Evolutionary conservation across 1,140 invertebrate genomes (phyloP).

Genomic region (Muscidifurax raptorellus): DNA sequence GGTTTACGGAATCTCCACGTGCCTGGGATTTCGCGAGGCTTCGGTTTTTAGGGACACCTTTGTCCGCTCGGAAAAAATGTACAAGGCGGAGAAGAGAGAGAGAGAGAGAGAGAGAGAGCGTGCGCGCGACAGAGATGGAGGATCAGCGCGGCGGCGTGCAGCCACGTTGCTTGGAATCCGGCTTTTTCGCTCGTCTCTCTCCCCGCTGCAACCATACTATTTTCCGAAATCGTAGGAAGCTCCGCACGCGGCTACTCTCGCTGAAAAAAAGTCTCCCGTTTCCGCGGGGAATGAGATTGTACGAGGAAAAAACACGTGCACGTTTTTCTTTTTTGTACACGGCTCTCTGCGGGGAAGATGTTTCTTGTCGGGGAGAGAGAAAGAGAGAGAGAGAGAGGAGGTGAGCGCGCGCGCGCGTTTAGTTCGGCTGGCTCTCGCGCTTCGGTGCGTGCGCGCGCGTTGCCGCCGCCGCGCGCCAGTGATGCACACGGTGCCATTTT

Average conservation of each 20-base stretch:
- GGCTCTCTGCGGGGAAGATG: background rate
- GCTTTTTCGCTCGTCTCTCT: slow-evolving; percentile 42
- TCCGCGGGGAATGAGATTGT: background rate
- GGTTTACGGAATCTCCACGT: no score
- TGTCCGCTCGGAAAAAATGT: background rate
- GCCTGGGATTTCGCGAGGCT: no score
- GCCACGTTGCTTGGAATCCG: slow-evolving; percentile 64
- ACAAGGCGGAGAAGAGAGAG: slow-evolving; percentile 3
- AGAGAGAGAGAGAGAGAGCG: slow-evolving; percentile 16
- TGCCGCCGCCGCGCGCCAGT: slow-evolving; percentile 39
- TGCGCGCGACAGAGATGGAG: background rate
- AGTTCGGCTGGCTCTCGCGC: slow-evolving; percentile 31
- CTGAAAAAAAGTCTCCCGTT: no score
- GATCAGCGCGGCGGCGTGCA: slow-evolving; percentile 55
- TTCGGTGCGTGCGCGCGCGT: slow-evolving; percentile 58
- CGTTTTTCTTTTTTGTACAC: background rate
- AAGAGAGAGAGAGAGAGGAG: background rate
- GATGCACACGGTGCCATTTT: slow-evolving; percentile 63
- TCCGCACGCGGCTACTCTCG: no score
- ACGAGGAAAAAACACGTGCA: slow-evolving; percentile 23
- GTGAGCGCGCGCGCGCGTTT: background rate
- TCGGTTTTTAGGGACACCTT: background rate
- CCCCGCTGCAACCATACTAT: background rate
- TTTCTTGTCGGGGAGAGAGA: background rate
- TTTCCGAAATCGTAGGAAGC: background rate